phyloP scores from a whole-genome alignment of 2,797 vertebrate species.

The Poeciliopsis infans region DNA sequence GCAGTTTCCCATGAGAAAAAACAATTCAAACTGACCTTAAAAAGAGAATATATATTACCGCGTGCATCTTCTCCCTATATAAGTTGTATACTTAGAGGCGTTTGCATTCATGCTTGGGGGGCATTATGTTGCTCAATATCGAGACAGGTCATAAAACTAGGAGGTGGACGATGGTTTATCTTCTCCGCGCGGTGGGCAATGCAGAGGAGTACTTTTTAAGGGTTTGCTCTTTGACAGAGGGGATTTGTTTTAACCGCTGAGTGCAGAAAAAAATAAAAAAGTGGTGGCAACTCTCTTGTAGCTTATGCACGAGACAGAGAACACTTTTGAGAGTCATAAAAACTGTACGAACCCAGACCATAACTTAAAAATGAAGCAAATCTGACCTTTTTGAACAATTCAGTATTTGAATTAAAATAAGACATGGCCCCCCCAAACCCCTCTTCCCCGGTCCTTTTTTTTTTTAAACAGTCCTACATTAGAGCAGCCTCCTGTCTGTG shows the following conservation, averaged over 20 bases:
- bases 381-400: constrained; percentile 68
- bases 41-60: constrained; percentile 82
- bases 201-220: constrained; percentile 66
- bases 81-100: constrained; percentile 55
- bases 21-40: constrained; percentile 84
- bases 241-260: constrained; percentile 68
- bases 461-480: constrained; percentile 61
- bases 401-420: constrained; percentile 62
- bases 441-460: constrained; percentile 12
- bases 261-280: constrained; percentile 34
- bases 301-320: constrained; percentile 54
- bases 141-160: constrained; percentile 38
- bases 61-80: constrained; percentile 68
- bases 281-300: constrained; percentile 51
- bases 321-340: constrained; percentile 51
- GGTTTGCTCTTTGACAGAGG: constrained; percentile 60
- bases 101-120: constrained; percentile 58
- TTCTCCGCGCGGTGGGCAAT: constrained; percentile 37
- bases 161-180: constrained; percentile 45
- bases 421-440: constrained; percentile 16
- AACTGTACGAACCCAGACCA: constrained; percentile 53
- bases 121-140: constrained; percentile 42
- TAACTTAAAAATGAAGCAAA: constrained; percentile 65
- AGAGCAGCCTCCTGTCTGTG: constrained; percentile 63
- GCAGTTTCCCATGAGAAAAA: constrained; percentile 78